Evolutionary conservation across 2,797 vertebrate species (phyloP).

Genomic region (Tiaroga cobitis): DNA sequence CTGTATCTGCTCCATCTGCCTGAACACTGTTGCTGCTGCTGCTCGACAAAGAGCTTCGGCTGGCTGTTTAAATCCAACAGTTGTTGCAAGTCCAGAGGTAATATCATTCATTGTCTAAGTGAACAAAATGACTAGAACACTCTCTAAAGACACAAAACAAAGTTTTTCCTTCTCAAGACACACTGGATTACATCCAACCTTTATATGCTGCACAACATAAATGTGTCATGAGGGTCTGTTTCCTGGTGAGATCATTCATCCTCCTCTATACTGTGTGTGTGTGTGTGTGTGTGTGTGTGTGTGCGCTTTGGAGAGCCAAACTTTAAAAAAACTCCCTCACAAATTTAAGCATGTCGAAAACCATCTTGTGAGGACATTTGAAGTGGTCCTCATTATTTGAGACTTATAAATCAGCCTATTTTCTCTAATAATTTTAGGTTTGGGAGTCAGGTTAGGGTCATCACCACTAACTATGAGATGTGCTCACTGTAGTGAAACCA

Average conservation of each 20-base stretch:
- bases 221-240: not conserved
- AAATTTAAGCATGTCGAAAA: not conserved
- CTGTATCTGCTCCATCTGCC: constrained; percentile 50
- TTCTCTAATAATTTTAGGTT: not conserved
- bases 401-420: not conserved
- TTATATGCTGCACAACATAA: not conserved
- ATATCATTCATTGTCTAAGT: not conserved
- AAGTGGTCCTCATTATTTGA: not conserved
- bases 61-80: not conserved
- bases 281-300: constrained; percentile 20
- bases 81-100: not conserved
- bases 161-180: not conserved
- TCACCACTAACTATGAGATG: not conserved
- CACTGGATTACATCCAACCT: not conserved
- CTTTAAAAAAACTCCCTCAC: constrained; percentile 50
- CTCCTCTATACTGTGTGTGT: not conserved
- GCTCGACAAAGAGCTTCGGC: not conserved
- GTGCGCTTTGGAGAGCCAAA: constrained; percentile 53
- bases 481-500: not conserved
- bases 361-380: not conserved
- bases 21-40: constrained; percentile 29
- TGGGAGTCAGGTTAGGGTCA: not conserved
- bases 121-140: not conserved
- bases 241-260: constrained; percentile 6
- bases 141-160: not conserved